These are phyloP conservation scores for Chascanopsetta lugubris DNA, from an alignment of 2,113 vertebrate species.

Conservation along the genomic window DNA sequence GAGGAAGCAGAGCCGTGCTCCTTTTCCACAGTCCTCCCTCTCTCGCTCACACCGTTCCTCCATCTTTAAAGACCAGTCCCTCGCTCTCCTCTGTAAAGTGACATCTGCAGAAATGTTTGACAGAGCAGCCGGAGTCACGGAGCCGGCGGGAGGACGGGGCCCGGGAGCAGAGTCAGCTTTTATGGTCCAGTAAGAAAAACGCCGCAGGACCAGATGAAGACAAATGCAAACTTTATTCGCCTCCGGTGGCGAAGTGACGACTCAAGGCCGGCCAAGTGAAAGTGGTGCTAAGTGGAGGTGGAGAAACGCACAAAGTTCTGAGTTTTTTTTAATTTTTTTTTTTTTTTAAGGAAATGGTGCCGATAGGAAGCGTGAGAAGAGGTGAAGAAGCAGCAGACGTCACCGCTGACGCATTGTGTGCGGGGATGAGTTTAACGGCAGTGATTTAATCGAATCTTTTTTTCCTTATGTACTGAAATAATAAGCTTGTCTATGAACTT, in stretches of 20 bases:
- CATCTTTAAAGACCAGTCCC: neutral
- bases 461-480: too few species aligned
- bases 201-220: constrained; percentile 49
- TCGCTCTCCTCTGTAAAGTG: too few species aligned
- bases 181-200: constrained; percentile 63
- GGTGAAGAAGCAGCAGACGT: too few species aligned
- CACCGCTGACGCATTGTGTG: too few species aligned
- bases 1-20: constrained; percentile 15
- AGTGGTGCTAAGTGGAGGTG: neutral
- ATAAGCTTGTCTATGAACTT: too few species aligned
- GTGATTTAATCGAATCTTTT: too few species aligned
- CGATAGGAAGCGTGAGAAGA: too few species aligned
- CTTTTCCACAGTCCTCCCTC: too few species aligned
- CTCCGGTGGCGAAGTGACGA: constrained; percentile 1
- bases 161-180: constrained; percentile 49
- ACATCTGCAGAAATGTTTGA: constrained; percentile 53
- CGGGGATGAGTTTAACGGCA: too few species aligned
- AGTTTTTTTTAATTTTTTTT: too few species aligned
- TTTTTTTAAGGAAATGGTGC: too few species aligned
- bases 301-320: neutral
- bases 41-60: neutral
- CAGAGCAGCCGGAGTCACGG: constrained; percentile 40
- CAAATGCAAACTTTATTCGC: constrained; percentile 26
- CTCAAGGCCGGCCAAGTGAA: neutral
- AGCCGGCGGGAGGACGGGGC: constrained; percentile 30